Conservation (phyloP, 2,888 invertebrate genomes). For the Dicycla oo region DNA sequence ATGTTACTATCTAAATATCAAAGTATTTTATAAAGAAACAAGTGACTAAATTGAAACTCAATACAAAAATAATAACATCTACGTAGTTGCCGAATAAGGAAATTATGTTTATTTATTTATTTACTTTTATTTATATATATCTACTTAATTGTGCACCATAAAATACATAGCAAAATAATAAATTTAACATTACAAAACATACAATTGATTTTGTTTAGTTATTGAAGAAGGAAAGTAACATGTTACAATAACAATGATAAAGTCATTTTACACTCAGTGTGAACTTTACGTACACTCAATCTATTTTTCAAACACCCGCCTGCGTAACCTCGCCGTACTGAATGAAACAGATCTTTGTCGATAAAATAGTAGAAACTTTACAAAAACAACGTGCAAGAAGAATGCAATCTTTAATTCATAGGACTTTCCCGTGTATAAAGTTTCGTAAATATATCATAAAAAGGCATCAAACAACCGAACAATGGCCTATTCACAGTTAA, state of each 20-base stretch:
- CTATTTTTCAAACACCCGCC: background rate
- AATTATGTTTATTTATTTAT: no score
- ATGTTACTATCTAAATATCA: background rate
- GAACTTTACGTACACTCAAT: conserved; percentile 5
- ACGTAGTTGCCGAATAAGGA: no score
- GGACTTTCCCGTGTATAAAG: conserved; percentile 31
- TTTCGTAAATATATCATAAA: conserved; percentile 60
- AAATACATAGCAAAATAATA: no score
- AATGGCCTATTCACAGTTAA: conserved; percentile 65
- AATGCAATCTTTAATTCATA: conserved; percentile 26
- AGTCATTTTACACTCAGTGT: conserved; percentile 1
- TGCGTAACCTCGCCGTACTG: background rate
- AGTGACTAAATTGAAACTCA: no score
- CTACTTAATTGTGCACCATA: no score
- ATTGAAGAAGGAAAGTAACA: no score
- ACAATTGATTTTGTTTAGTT: no score
- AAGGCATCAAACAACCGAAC: conserved; percentile 48
- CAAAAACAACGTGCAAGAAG: conserved; percentile 11
- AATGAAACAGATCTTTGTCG: background rate
- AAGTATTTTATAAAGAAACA: background rate
- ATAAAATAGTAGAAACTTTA: background rate
- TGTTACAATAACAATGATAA: background rate
- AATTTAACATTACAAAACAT: no score
- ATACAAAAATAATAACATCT: no score
- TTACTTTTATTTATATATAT: no score